These are phyloP conservation scores for Cathartes aura DNA, from an alignment of 2,113 vertebrate species.

Conservation along the genomic window DNA sequence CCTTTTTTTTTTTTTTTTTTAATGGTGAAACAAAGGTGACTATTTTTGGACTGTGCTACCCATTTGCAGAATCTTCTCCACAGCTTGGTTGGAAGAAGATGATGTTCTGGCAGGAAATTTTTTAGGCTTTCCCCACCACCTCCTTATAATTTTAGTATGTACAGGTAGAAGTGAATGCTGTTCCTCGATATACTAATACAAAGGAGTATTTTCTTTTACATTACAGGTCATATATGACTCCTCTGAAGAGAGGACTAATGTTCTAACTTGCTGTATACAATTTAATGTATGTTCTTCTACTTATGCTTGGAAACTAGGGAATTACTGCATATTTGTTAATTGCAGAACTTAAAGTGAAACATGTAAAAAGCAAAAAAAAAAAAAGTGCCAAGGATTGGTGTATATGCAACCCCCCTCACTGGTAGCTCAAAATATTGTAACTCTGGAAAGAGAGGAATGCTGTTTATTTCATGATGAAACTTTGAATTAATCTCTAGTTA, in stretches of 20 bases:
- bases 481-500: not conserved
- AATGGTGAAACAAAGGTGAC: not conserved
- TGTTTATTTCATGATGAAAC: not conserved
- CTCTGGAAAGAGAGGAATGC: not conserved
- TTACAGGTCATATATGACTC: not conserved
- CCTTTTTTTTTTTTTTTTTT: not conserved
- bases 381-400: not conserved
- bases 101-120: not conserved
- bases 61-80: not conserved
- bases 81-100: not conserved
- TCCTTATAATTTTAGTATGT: not conserved
- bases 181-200: not conserved
- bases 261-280: not conserved
- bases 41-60: not conserved
- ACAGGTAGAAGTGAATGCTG: not conserved
- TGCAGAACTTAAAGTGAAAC: not conserved
- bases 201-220: not conserved
- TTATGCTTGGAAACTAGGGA: not conserved
- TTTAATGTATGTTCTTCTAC: not conserved
- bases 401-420: not conserved
- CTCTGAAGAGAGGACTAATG: not conserved
- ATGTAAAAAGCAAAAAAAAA: not conserved
- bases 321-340: not conserved
- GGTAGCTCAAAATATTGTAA: not conserved
- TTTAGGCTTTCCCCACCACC: rapidly evolving